phyloP scores from a whole-genome alignment of 1,140 invertebrate genomes.

The Sinonovacula constricta region DNA sequence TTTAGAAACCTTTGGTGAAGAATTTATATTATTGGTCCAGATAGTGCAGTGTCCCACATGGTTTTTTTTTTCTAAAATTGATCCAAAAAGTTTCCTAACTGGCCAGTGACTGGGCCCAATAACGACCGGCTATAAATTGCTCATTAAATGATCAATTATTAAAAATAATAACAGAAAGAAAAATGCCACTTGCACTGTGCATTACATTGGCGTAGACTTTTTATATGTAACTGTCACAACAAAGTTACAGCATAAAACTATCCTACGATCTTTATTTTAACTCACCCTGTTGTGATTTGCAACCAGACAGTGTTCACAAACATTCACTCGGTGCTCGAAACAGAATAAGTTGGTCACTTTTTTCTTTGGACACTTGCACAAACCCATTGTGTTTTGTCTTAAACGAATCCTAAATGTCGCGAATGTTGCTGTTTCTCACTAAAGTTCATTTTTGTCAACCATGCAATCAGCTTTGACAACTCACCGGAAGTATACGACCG shows the following conservation, averaged over 20 bases:
- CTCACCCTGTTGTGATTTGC: constrained; percentile 85
- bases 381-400: constrained; percentile 85
- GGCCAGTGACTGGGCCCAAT: too few species aligned
- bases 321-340: constrained; percentile 98
- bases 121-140: not conserved
- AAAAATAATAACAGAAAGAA: not conserved
- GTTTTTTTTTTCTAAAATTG: too few species aligned
- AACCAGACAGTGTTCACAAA: constrained; percentile 98
- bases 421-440: constrained; percentile 26
- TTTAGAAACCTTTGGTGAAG: too few species aligned
- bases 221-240: not conserved
- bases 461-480: too few species aligned
- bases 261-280: not conserved
- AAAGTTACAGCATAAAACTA: not conserved
- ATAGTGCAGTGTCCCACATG: too few species aligned
- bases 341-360: constrained; percentile 99
- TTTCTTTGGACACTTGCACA: constrained; percentile 98
- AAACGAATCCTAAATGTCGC: not conserved
- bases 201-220: not conserved
- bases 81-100: too few species aligned
- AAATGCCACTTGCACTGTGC: not conserved
- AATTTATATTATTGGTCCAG: too few species aligned
- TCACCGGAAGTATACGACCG: constrained; percentile 41
- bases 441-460: too few species aligned
- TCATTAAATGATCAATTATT: not conserved